These are phyloP conservation scores for Xyrichtys novacula DNA, from an alignment of 2,797 vertebrate genomes.

Conservation along the genomic window DNA sequence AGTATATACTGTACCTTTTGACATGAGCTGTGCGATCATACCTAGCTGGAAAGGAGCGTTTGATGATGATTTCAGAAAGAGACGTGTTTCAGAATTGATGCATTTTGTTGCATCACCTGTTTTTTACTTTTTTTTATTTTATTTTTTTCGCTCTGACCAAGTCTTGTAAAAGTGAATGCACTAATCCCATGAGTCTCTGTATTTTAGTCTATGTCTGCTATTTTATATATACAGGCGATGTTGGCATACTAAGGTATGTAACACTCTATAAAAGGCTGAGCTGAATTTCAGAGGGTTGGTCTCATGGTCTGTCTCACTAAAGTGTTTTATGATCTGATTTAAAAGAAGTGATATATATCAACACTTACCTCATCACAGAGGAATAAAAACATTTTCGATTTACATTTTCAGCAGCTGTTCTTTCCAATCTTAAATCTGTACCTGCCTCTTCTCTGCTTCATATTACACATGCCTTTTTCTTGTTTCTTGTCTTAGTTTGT, in stretches of 20 bases:
- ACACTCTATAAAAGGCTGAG: neutral
- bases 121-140: neutral
- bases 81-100: neutral
- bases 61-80: neutral
- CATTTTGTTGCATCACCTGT: neutral
- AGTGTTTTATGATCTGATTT: neutral
- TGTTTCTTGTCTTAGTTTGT: no score
- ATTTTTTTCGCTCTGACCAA: no score
- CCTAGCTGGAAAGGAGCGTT: neutral
- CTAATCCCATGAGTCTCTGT: neutral
- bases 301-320: neutral
- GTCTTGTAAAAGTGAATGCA: neutral
- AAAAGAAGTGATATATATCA: neutral
- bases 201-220: no score
- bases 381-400: neutral
- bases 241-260: neutral
- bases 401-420: neutral
- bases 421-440: neutral
- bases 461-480: neutral
- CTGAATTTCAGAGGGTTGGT: neutral
- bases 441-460: neutral
- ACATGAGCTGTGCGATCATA: neutral
- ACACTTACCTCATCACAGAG: neutral
- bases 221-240: no score
- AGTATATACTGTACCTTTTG: neutral